These are phyloP conservation scores for Thecocarcelia acutangulata DNA, from an alignment of 2,888 invertebrate genomes.

Conservation along the genomic window DNA sequence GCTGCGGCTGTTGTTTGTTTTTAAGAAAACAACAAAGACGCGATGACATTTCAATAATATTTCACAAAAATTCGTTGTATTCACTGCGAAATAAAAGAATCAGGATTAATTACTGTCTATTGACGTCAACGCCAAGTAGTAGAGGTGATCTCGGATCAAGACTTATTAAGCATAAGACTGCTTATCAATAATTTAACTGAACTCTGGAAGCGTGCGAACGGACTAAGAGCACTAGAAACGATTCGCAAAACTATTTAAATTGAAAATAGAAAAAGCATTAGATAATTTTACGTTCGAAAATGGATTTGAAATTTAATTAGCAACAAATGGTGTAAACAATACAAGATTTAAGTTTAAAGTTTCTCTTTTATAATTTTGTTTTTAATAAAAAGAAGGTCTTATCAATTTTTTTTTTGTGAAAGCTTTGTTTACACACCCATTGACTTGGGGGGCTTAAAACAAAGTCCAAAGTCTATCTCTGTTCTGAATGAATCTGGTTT, in stretches of 20 bases:
- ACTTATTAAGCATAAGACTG: slow-evolving; percentile 34
- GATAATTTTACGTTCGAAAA: slow-evolving; percentile 2
- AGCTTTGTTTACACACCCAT: slow-evolving; percentile 45
- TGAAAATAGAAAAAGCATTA: not conserved
- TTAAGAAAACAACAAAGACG: not conserved
- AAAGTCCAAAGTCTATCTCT: slow-evolving; percentile 37
- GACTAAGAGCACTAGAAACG: not conserved
- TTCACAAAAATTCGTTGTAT: not conserved
- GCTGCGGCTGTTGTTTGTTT: not conserved
- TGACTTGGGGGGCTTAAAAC: slow-evolving; percentile 1
- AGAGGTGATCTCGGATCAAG: slow-evolving; percentile 64
- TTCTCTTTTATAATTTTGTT: not conserved
- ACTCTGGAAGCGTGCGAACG: slow-evolving; percentile 4
- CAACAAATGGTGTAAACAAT: not conserved
- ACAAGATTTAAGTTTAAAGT: not conserved
- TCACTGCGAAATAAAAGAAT: slow-evolving; percentile 17
- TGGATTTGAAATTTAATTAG: not conserved
- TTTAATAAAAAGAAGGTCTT: not conserved
- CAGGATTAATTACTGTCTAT: slow-evolving; percentile 57
- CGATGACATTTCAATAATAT: not conserved
- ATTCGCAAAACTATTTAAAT: slow-evolving; percentile 9
- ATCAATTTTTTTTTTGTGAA: slow-evolving; percentile 33
- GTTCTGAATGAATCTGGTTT: slow-evolving; percentile 8
- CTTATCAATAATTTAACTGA: slow-evolving; percentile 8
- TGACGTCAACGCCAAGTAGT: slow-evolving; percentile 60